Evolutionary conservation across 53 echinoderm and acorn worm species (phyloP), one percentile per base, ranked within the genome.

Genomic region (Patiria pectinifera): DNA sequence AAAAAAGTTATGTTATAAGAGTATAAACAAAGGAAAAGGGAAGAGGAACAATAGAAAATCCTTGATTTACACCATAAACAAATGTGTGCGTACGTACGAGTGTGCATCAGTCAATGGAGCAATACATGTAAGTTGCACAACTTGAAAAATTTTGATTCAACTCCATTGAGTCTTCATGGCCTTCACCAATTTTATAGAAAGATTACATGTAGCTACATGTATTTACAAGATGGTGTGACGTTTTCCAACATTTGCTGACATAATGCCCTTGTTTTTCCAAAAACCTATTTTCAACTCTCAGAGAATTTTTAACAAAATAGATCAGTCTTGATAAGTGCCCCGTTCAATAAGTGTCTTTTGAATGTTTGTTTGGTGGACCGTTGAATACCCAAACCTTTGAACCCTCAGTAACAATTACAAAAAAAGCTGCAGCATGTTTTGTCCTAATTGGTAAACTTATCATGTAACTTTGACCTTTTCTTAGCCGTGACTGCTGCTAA

Each of bases 381-480:
- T 21, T 35, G 35, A 35, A 35, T 35, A 35, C 35, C 35, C 35
- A 35, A 35, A 35, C 35, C 35, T 35, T 12, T 48, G 19, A 48
- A 49, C 70, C 48, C 19, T 25, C 8, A 11, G 10, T 59, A 24
- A 23, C 10, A 83, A 53, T 83, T 21, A 85, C 16, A 69, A 2
- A 59, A 24, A 87, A 18, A 7, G 49, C 15, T 53, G 24, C 24
- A 78, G 69, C 48, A 16, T 59, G 21, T 12, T 35, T 62, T 62
- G 76, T 87, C 24, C 6, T 47, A 59, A 88, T 78, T 76, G 44
- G 12, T 88, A 26, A 76, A 12, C 70, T 85, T 85, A 85, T 71
- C 85, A 49, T 89, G 35, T 75, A 19, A 89, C 89, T 89, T 90
- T 90, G 69, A 90, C 90, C 80, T 81, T 16, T 81, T 44, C 84